A percentile compares a stretch with the other conserved stretches of the same genome.
phyloP scores from a whole-genome alignment of 2,113 vertebrate species.

The Paraplagusia blochii region DNA sequence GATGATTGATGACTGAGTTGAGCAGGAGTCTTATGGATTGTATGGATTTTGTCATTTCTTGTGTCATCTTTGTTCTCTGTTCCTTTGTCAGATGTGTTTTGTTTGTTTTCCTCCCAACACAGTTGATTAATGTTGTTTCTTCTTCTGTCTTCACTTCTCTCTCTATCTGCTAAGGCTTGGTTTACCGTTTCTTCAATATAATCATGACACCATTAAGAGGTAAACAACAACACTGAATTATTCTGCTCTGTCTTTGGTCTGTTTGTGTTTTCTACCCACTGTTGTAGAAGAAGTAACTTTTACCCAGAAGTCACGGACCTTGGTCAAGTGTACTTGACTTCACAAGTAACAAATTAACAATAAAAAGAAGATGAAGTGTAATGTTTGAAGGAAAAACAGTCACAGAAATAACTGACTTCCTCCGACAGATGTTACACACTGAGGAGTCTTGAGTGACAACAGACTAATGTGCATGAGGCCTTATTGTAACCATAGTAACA shows the following conservation, averaged over 20 bases:
- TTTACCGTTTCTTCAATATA: conserved; percentile 70
- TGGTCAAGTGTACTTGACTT: too few relatives aligned
- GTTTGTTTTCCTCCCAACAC: conserved; percentile 2
- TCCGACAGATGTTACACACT: not conserved
- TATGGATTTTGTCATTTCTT: too few relatives aligned
- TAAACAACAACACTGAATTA: conserved; percentile 46
- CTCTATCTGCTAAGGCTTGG: conserved; percentile 71
- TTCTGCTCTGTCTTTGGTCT: not conserved
- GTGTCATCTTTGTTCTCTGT: too few relatives aligned
- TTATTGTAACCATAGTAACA: not conserved
- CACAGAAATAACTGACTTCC: not conserved
- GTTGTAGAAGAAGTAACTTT: too few relatives aligned
- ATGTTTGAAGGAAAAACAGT: too few relatives aligned
- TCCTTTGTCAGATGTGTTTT: too few relatives aligned
- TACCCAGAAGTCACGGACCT: too few relatives aligned
- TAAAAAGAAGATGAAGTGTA: too few relatives aligned
- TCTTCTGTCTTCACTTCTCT: conserved; percentile 41
- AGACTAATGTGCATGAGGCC: conserved; percentile 18
- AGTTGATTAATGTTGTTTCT: conserved; percentile 5
- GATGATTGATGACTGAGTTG: too few relatives aligned
- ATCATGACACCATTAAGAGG: conserved; percentile 66
- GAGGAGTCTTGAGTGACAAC: not conserved
- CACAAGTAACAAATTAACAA: too few relatives aligned
- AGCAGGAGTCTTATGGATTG: too few relatives aligned
- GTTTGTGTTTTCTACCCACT: not conserved